Evolutionary conservation across 2,797 vertebrate genomes (phyloP).

Genomic region (Psittacula echo): DNA sequence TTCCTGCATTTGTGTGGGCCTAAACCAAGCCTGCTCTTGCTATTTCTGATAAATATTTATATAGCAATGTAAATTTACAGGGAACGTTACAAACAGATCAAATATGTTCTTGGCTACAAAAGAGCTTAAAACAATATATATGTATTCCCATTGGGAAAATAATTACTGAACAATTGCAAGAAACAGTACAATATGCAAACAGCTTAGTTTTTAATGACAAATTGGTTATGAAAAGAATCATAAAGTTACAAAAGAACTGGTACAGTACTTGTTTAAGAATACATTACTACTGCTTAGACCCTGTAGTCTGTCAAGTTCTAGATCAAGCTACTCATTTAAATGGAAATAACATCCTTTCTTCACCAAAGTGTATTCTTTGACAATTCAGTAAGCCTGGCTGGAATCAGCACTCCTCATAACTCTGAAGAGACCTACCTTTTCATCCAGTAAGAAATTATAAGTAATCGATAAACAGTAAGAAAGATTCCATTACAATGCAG

Average conservation of each 20-base stretch:
- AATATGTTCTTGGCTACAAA: background rate
- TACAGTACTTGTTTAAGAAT: background rate
- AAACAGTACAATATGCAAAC: background rate
- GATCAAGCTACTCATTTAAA: background rate
- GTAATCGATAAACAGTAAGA: background rate
- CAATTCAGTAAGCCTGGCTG: background rate
- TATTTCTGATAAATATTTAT: conserved; percentile 37
- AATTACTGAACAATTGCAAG: background rate
- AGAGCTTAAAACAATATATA: background rate
- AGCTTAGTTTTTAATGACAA: background rate
- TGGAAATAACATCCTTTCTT: background rate
- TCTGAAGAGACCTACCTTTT: background rate
- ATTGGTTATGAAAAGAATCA: background rate
- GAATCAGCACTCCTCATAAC: background rate
- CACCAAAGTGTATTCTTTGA: background rate
- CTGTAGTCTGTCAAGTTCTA: background rate
- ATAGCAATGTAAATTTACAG: background rate
- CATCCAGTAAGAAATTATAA: background rate
- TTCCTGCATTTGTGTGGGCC: background rate
- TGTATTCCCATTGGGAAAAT: background rate
- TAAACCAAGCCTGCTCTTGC: background rate
- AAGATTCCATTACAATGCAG: background rate
- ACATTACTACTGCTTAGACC: background rate
- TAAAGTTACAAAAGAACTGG: background rate
- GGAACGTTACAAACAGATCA: background rate